A percentile compares a stretch with the other conserved stretches of the same genome.
phyloP scores from a whole-genome alignment of 1,140 invertebrate species.

The Tetramorium parvispinum region DNA sequence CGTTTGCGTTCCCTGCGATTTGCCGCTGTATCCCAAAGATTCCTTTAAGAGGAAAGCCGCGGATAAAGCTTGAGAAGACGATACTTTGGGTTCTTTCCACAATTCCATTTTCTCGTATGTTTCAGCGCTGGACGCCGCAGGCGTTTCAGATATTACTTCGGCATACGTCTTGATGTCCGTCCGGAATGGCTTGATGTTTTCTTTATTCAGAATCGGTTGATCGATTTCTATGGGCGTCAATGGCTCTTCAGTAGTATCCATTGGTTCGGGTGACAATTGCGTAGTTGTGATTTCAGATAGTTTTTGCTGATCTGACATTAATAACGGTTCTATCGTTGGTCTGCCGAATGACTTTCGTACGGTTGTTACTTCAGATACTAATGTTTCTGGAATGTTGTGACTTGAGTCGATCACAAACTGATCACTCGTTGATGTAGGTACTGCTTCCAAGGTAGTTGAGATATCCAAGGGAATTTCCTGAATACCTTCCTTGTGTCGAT shows the following conservation, averaged over 20 bases:
- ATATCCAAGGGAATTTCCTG: not conserved
- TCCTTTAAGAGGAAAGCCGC: constrained; percentile 71
- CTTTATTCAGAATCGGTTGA: constrained; percentile 7
- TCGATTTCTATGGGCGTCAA: constrained; percentile 74
- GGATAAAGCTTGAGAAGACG: constrained; percentile 62
- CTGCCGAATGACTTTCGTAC: constrained; percentile 1
- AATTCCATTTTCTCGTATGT: constrained; percentile 42
- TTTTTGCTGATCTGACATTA: constrained; percentile 1
- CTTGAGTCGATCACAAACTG: constrained; percentile 4
- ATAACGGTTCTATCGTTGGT: not conserved
- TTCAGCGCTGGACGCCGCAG: not conserved
- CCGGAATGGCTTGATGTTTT: constrained; percentile 32
- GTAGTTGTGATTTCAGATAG: not conserved
- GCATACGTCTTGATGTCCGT: constrained; percentile 71
- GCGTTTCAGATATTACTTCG: constrained; percentile 71
- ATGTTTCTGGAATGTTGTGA: constrained; percentile 32
- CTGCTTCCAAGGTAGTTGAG: constrained; percentile 4
- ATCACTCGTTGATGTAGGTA: constrained; percentile 31
- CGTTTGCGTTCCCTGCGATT: constrained; percentile 75
- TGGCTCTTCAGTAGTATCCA: constrained; percentile 78
- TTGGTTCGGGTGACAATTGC: constrained; percentile 68
- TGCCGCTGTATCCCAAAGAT: constrained; percentile 61
- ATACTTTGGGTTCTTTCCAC: constrained; percentile 69
- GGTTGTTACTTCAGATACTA: constrained; percentile 17
- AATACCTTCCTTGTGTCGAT: not conserved